Base-by-base conservation (phyloP, 2,888 invertebrate species). In the Iphiclides podalirius region DNA sequence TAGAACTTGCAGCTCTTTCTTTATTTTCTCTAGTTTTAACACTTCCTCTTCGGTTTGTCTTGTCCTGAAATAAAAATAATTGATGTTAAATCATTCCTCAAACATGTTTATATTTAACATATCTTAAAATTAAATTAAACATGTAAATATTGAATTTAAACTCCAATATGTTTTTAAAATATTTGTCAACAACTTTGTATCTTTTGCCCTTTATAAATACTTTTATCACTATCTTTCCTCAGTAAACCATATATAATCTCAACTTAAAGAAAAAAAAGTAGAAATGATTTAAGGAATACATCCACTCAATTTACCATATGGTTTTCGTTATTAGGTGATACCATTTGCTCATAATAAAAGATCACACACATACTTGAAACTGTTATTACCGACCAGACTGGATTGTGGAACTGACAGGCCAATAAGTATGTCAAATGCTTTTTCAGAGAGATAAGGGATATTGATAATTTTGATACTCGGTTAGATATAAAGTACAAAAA, bases 11-110 rank as follows among this genome's bases (percentile, higher is more conserved):
- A 93, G 79, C 64, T 93, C 92, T 38, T 90, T 88, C 63, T 91
- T 91, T 13, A 93, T 91, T 66, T 91, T 91, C 61, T 91, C 90
- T 43, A 93, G 76, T 61, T 90, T 90, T 53, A 90, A 73, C 0
- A 91, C 90, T 77, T 95, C 95, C 42, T 92, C 93, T 39, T 92
- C 91, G 0, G 95, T 95, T 79, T 92, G 92, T 75, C 93, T 92
- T 2, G 93, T 93, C 83, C 94, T 94, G 64, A 11, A 74, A 77
- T 1, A 23, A 33, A n/a, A n/a, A n/a, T n/a, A n/a, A n/a, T n/a
- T n/a, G n/a, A n/a, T n/a, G n/a, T n/a, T n/a, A n/a, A n/a, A n/a
- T n/a, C n/a, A 17, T 0, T 3, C 4, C 3, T 20, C 12, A 11
- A n/a, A 11, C 6, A 37, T 11, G 1, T n/a, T 1, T n/a, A 1